Evolutionary conservation across 2,888 invertebrate species (phyloP).

Genomic region (Dolichopus griseipennis): DNA sequence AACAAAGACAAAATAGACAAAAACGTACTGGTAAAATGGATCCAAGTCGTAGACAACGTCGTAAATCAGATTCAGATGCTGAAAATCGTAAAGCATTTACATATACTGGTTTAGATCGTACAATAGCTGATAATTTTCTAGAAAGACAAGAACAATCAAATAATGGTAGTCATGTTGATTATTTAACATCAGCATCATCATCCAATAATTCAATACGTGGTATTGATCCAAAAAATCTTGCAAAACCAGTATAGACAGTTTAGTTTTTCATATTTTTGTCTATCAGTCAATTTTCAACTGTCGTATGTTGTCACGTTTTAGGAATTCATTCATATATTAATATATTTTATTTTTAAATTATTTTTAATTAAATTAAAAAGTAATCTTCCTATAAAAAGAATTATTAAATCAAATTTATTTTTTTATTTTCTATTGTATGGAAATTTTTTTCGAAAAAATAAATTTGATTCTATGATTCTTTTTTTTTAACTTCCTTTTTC

Average conservation of each 20-base stretch:
- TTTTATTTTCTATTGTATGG: too few relatives aligned
- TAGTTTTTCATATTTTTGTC: background rate
- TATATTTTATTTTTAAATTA: too few relatives aligned
- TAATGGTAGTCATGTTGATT: conserved; percentile 35
- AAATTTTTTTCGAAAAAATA: too few relatives aligned
- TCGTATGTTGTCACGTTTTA: too few relatives aligned
- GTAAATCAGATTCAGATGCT: conserved; percentile 39
- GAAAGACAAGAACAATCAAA: conserved; percentile 37
- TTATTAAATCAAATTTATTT: too few relatives aligned
- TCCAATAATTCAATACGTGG: conserved; percentile 25
- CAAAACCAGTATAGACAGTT: background rate
- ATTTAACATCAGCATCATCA: conserved; percentile 33
- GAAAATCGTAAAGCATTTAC: conserved; percentile 35
- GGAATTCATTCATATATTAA: too few relatives aligned
- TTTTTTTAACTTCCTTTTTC: too few relatives aligned
- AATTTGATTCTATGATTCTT: too few relatives aligned
- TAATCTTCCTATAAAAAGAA: too few relatives aligned
- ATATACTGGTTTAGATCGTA: conserved; percentile 40
- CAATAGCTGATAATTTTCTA: conserved; percentile 40
- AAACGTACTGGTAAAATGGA: conserved; percentile 28
- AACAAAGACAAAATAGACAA: conserved; percentile 23
- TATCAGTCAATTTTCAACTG: too few relatives aligned
- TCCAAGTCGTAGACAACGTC: conserved; percentile 35
- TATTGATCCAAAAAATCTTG: conserved; percentile 18
- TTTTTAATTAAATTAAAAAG: too few relatives aligned